Base-by-base conservation (phyloP, 1,140 invertebrate genomes). In the Drosophila oshimai region DNA sequence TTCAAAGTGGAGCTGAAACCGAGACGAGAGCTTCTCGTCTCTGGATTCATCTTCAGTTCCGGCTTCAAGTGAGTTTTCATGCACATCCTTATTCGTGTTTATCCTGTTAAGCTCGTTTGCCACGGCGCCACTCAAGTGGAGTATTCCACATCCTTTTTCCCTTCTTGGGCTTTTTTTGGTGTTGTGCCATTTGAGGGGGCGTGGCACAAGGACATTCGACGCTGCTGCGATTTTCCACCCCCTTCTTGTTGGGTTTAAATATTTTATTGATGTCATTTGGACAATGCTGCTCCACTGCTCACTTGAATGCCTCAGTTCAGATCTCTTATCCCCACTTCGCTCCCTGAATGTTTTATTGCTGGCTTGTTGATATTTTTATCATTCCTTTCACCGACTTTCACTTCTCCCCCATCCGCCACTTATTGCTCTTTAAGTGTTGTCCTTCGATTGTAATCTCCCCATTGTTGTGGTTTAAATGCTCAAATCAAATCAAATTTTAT, bases 221-320 rank as follows among this genome's bases (percentile, higher is more conserved):
- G 26, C 26, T 53, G 55, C 24, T 53, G 55, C 24, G 34, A 41
- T 41, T 61, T 18, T 9, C 49, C 37, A 45, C 24, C 15, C 17
- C 18, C 24, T 53, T 53, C 47, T 71, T 74, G 71, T 65, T 46
- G 61, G 76, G 37, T 31, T 84, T 84, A 74, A 84, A 84, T 84
- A 84, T 84, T 84, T 84, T 78, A 84, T 84, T 84, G 74, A 74
- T 84, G 79, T 83, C 79, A 78, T 83, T 84, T 84, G 54, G 74
- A 83, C 70, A 71, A 84, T 78, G 33, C 50, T 73, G 49, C 47
- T 34, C 18, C 54, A 77, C 42, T 58, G 79, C 57, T 78, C 70
- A 83, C 78, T 83, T 81, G 60, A 60, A 26, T 72, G 69, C 62
- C 37, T 51, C 46, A n/a, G 29, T 12, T 49, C 37, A 34, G 34